Conservation (phyloP, 30 jellyfish, hydroid and myxozoan genomes). For the Hydractinia echinata region DNA sequence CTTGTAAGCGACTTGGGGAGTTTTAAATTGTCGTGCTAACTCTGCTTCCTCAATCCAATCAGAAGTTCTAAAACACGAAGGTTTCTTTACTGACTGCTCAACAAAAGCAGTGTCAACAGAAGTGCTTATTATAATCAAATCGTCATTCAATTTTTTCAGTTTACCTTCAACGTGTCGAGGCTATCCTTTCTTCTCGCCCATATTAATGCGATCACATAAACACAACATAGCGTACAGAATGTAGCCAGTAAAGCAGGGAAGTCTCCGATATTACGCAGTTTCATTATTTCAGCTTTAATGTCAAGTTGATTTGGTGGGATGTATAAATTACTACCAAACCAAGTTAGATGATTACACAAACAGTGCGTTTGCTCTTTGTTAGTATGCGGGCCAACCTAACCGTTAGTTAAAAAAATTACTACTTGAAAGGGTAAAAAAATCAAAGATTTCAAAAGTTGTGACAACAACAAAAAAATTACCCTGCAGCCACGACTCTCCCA, state of each 20-base stretch:
- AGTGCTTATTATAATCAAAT: too few relatives aligned
- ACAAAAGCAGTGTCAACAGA: too few relatives aligned
- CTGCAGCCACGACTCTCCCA: conserved; percentile 72
- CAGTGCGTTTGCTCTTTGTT: conserved; percentile 48
- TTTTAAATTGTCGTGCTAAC: too few relatives aligned
- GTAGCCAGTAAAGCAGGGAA: conserved; percentile 81
- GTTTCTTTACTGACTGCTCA: too few relatives aligned
- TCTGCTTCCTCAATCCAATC: too few relatives aligned
- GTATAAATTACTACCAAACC: conserved; percentile 65
- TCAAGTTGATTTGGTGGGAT: conserved; percentile 54
- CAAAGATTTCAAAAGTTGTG: neutral
- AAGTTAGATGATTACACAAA: conserved; percentile 62
- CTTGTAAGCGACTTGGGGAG: too few relatives aligned
- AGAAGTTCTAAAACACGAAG: too few relatives aligned
- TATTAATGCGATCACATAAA: conserved; percentile 45
- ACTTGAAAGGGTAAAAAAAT: neutral
- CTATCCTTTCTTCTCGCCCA: conserved; percentile 71
- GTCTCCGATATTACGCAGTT: conserved; percentile 37
- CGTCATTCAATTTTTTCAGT: neutral
- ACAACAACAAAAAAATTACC: conserved; percentile 22
- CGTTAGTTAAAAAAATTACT: neutral
- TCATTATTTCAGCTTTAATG: conserved; percentile 35
- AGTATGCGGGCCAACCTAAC: conserved; percentile 43
- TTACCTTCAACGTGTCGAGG: conserved; percentile 42
- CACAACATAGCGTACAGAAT: conserved; percentile 40